phyloP scores from a whole-genome alignment of 1,140 invertebrate species.

The Drosophila hydei region DNA sequence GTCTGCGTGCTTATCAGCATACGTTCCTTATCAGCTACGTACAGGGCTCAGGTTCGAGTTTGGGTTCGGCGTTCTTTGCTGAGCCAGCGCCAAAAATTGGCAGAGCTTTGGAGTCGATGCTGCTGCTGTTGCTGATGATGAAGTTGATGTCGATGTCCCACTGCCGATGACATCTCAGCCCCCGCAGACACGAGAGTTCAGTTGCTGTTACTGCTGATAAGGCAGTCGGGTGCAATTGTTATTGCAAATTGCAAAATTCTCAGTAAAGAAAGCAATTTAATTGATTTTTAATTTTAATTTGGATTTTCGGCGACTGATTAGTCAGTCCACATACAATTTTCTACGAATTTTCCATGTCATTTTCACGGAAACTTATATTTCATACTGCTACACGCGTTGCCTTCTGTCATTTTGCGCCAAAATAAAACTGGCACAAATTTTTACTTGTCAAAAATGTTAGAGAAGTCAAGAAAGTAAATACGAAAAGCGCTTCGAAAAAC shows the following conservation, averaged over 20 bases:
- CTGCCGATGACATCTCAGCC: slow-evolving; percentile 58
- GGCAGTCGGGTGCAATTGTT: slow-evolving; percentile 33
- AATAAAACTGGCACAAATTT: slow-evolving; percentile 57
- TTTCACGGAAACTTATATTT: slow-evolving; percentile 58
- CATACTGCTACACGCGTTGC: slow-evolving; percentile 33
- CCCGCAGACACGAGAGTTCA: slow-evolving; percentile 55
- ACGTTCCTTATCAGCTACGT: slow-evolving; percentile 62
- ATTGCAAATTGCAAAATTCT: slow-evolving; percentile 29
- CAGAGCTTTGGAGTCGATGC: slow-evolving; percentile 38
- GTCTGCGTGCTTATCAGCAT: slow-evolving; percentile 61
- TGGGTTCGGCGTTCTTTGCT: slow-evolving; percentile 41
- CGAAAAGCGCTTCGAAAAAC: slow-evolving; percentile 1
- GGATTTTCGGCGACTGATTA: slow-evolving; percentile 40
- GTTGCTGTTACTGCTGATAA: slow-evolving; percentile 55
- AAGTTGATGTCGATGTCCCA: slow-evolving; percentile 52
- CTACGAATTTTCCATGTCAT: slow-evolving; percentile 83
- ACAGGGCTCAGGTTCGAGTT: slow-evolving; percentile 24
- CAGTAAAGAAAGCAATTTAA: slow-evolving; percentile 42
- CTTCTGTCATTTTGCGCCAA: slow-evolving; percentile 68
- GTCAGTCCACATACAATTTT: slow-evolving; percentile 70
- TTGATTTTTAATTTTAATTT: slow-evolving; percentile 36
- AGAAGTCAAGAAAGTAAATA: neutral
- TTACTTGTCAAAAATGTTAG: slow-evolving; percentile 40
- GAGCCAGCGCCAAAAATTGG: slow-evolving; percentile 53
- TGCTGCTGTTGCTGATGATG: slow-evolving; percentile 27